Evolutionary conservation across 2,888 invertebrate genomes (phyloP), one percentile per base, ranked within the genome.

Genomic region (Caenorhabditis japonica): DNA sequence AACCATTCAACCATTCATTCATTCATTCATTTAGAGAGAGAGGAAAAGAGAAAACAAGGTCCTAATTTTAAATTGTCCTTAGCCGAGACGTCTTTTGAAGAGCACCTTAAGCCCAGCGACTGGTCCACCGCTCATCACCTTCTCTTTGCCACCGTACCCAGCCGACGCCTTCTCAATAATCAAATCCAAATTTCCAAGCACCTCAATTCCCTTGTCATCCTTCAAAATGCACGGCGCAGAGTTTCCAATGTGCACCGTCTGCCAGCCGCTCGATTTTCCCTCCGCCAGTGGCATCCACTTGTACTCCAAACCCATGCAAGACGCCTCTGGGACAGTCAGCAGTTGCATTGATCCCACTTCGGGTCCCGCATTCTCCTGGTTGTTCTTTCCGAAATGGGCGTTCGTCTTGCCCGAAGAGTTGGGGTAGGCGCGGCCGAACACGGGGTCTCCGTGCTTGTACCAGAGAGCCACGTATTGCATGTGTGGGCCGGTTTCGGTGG

Each of bases 391-490:
- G 55, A 82, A 82, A 41, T 79, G 75, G 12, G 82, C 82, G 23
- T 58, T 34, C 21, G 70, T 73, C 69, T 80, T 82, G 23, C 73
- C 77, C 21, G 75, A 69, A 10, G 43, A 36, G 47, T 62, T 76
- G 33, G 79, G 79, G 52, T 77, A 81, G 19, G 80, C 77, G 23
- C 81, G 59, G 7, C 81, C 81, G 52, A 82, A 81, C 23, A 82
- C 77, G 13, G 82, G 82, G 17, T 82, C 75, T 39, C 82, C 82
- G 69, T 82, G 82, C 49, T 81, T 81, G 73, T 82, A 82, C 82
- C 82, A 82, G 17, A 82, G 76, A 4, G 81, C 82, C 38, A 82
- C 80, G 71, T 79, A 81, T 59, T 79, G 77, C 69, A 74, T 71
- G 49, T 77, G 79, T 33, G 75, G 75, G 21, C 79, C 76, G 7